These are phyloP conservation scores for Drosophila kohkoa DNA, from an alignment of 1,140 invertebrate genomes.

Conservation along the genomic window DNA sequence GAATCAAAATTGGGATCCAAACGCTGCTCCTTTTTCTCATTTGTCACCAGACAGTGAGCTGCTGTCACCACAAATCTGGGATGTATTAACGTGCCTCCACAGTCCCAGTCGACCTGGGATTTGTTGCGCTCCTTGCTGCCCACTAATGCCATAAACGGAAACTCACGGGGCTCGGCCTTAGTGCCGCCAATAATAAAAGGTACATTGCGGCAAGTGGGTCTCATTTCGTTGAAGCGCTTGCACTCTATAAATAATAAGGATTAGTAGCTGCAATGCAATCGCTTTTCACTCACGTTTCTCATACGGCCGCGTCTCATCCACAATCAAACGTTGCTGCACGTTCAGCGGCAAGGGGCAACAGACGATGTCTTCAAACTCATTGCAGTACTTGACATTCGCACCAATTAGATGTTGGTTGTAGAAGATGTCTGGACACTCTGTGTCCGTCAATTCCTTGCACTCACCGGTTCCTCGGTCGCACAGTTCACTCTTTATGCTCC, in stretches of 20 bases:
- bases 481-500: constrained; percentile 33
- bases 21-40: constrained; percentile 51
- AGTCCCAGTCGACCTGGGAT: constrained; percentile 62
- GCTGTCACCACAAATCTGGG: constrained; percentile 82
- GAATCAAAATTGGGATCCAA: constrained; percentile 58
- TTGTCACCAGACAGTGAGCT: constrained; percentile 79
- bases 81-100: constrained; percentile 84
- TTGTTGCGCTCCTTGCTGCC: constrained; percentile 45
- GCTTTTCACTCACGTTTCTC: constrained; percentile 48
- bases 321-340: constrained; percentile 27
- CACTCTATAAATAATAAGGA: constrained; percentile 43
- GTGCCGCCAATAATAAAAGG: constrained; percentile 77
- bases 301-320: constrained; percentile 32
- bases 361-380: constrained; percentile 70
- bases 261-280: background rate
- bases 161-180: constrained; percentile 70
- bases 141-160: constrained; percentile 84
- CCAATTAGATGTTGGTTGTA: constrained; percentile 61
- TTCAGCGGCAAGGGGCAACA: constrained; percentile 67
- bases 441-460: constrained; percentile 53
- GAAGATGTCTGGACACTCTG: constrained; percentile 65
- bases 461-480: constrained; percentile 65
- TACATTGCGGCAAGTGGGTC: constrained; percentile 46
- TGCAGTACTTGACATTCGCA: constrained; percentile 56
- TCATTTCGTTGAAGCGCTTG: constrained; percentile 53